These are phyloP conservation scores for Notocelia uddmanniana DNA, from an alignment of 2,888 invertebrate genomes.

Conservation along the genomic window DNA sequence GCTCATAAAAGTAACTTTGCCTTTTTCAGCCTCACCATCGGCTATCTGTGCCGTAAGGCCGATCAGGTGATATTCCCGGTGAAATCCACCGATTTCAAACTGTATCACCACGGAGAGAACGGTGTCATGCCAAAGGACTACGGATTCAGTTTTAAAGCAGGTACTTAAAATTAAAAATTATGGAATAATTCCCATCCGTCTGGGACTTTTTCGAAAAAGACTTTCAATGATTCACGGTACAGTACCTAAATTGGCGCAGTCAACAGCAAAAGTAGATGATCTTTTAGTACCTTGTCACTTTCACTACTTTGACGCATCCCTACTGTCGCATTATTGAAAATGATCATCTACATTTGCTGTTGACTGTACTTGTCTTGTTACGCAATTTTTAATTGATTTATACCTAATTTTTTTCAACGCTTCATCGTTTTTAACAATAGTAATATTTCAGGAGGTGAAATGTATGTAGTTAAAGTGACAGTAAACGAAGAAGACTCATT, in stretches of 20 bases:
- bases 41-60: conserved; percentile 85
- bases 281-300: no score
- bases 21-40: conserved; percentile 85
- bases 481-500: conserved; percentile 83
- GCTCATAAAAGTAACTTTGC: neutral
- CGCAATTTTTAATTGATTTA: no score
- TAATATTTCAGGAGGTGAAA: conserved; percentile 72
- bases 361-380: no score
- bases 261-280: no score
- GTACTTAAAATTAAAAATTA: conserved; percentile 59
- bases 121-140: conserved; percentile 86
- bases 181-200: no score
- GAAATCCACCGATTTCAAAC: conserved; percentile 81
- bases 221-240: no score
- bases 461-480: conserved; percentile 82
- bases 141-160: conserved; percentile 86
- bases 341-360: no score
- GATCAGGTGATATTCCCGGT: conserved; percentile 75
- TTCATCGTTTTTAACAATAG: neutral
- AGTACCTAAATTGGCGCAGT: no score
- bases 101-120: conserved; percentile 87
- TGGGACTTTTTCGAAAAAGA: no score
- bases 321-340: no score
- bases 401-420: neutral
- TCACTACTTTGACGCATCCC: no score